Evolutionary conservation across 2,888 invertebrate species (phyloP).

Genomic region (Neocrepidodera transversa): DNA sequence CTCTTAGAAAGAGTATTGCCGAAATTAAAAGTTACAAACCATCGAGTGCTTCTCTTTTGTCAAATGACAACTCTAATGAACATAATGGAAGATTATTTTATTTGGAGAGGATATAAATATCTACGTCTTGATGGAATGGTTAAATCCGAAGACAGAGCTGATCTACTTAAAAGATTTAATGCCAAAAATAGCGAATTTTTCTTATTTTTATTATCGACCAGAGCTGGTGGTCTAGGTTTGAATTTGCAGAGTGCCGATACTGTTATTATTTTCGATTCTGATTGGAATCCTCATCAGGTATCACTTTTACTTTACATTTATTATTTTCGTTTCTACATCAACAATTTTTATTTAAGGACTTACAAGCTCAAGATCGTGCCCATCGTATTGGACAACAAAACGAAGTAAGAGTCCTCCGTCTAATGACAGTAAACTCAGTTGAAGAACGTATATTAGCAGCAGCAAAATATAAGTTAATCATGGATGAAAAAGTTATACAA

Average conservation of each 20-base stretch:
- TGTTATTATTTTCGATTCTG: constrained; percentile 98
- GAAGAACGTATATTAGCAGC: constrained; percentile 98
- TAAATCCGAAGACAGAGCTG: constrained; percentile 96
- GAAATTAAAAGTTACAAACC: constrained; percentile 88
- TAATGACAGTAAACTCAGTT: constrained; percentile 99
- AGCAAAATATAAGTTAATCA: constrained; percentile 96
- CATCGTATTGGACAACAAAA: constrained; percentile 99
- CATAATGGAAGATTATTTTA: constrained; percentile 97
- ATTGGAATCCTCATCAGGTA: constrained; percentile 99
- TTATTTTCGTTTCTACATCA: background rate
- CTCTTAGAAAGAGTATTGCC: constrained; percentile 95
- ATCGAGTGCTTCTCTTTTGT: constrained; percentile 96
- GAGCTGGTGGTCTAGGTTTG: constrained; percentile 97
- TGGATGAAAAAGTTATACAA: constrained; percentile 99
- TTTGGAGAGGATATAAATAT: constrained; percentile 88
- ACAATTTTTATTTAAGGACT: constrained; percentile 68
- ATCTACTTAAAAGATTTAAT: constrained; percentile 90
- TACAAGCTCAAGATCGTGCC: constrained; percentile 99
- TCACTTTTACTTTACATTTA: background rate
- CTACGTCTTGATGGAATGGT: constrained; percentile 97
- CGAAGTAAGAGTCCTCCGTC: constrained; percentile 93
- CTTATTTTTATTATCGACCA: constrained; percentile 93
- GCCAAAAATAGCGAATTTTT: constrained; percentile 89
- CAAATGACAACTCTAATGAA: constrained; percentile 99
- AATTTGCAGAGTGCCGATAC: constrained; percentile 99